Base-by-base conservation (phyloP, 2,888 invertebrate genomes). In the Lacanobia wlatinum region DNA sequence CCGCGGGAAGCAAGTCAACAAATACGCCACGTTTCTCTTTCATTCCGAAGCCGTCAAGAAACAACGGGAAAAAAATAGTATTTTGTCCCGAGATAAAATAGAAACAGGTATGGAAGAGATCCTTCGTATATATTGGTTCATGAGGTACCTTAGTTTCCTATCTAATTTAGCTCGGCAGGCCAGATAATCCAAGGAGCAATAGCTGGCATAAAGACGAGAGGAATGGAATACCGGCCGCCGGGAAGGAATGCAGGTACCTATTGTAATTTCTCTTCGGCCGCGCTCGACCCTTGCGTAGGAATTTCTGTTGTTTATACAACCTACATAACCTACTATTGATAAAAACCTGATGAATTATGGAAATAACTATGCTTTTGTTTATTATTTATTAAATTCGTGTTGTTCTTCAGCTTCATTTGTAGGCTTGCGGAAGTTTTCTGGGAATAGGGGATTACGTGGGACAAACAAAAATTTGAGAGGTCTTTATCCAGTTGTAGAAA, bases 181-280 rank as follows among this genome's bases (percentile, higher is more conserved):
- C 81, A 83, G 79, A 87, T 86, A 86, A 85, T 84, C 75, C 77
- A 77, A 84, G 84, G 81, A 83, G 86, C 87, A 87, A 84, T 82
- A 87, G 83, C 78, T 80, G 83, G 85, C 78, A 82, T 85, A 84
- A 86, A 87, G 87, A 80, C 84, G 84, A 84, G 86, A 83, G 86
- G 83, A 77, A 82, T 83, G 87, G 77, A 87, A 87, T 87, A 85
- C 84, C 84, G 67, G 56, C 84, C 74, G 75, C 76, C 62, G 46
- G 66, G 70, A 58, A 80, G 86, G 86, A 78, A 86, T 86, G 86
- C 87, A 81, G 84, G 85, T 85, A 85, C 83, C 81, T 72, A 84
- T 84, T 87, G 86, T 87, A 87, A 87, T 87, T 69, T 82, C 84
- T 80, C 81, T 64, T 66, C 72, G 63, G 63, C 73, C 83, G 59